Evolutionary conservation across 2,888 invertebrate genomes (phyloP).

Genomic region (Trichacis sp.): DNA sequence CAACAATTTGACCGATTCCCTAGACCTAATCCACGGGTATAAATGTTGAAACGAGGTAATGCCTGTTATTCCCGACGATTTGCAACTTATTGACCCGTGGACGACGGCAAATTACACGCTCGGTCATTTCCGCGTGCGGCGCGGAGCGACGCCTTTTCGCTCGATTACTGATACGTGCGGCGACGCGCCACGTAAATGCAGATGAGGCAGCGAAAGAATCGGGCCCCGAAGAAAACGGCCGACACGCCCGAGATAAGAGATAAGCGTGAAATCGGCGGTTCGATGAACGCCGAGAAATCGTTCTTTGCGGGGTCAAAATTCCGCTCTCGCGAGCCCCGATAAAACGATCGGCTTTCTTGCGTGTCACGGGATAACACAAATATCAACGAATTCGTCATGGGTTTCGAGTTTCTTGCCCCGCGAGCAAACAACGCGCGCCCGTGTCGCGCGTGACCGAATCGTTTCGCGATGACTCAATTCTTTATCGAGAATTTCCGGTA

Average conservation of each 20-base stretch:
- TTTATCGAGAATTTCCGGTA: constrained; percentile 9
- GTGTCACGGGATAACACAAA: constrained; percentile 15
- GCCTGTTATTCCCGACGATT: background rate
- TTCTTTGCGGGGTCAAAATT: no score
- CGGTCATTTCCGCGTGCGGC: constrained; percentile 10
- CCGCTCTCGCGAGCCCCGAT: no score
- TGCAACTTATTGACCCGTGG: background rate
- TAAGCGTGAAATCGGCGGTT: constrained; percentile 14
- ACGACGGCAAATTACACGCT: background rate
- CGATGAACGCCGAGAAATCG: constrained; percentile 8
- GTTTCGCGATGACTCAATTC: background rate
- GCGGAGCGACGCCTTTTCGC: constrained; percentile 5
- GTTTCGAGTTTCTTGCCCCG: constrained; percentile 10
- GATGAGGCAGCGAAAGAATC: background rate
- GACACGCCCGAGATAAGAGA: constrained; percentile 16
- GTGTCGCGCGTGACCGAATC: background rate
- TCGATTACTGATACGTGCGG: constrained; percentile 2
- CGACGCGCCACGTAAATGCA: constrained; percentile 5
- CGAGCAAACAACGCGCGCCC: background rate
- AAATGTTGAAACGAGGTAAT: background rate
- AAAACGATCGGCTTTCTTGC: no score
- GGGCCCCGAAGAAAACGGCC: background rate
- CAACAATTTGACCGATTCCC: no score
- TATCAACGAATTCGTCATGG: constrained; percentile 30
- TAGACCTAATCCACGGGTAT: no score